Conservation (phyloP, 2,888 invertebrate genomes). For the Rotaria socialis region DNA sequence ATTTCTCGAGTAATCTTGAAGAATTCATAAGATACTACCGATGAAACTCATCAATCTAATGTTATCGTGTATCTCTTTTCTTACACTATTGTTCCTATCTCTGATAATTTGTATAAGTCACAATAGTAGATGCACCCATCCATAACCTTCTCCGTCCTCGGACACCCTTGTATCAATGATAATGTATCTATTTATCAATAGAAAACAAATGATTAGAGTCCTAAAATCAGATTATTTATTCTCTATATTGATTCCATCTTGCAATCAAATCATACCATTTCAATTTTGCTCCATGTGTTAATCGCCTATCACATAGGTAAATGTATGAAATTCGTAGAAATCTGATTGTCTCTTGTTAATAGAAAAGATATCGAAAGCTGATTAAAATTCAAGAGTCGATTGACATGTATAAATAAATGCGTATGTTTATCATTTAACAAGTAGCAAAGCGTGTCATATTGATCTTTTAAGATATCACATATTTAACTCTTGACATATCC, state of each 20-base stretch:
- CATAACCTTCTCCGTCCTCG: neutral
- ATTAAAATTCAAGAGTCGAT: neutral
- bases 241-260: too few species aligned
- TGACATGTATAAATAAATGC: constrained; percentile 8
- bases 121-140: neutral
- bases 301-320: too few species aligned
- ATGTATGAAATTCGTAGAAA: neutral
- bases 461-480: neutral
- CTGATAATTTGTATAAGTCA: too few species aligned
- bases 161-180: neutral
- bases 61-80: too few species aligned
- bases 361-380: neutral
- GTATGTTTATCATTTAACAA: neutral
- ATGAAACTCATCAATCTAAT: too few species aligned
- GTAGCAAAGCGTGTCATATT: constrained; percentile 8
- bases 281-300: neutral
- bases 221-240: too few species aligned
- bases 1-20: too few species aligned
- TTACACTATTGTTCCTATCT: too few species aligned
- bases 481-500: neutral
- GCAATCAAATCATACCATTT: too few species aligned
- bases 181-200: neutral
- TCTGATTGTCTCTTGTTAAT: neutral
- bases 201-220: too few species aligned
- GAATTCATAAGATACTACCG: too few species aligned